Percentiles rank a stretch among this genome's conserved stretches.
phyloP scores from a whole-genome alignment of 2,113 vertebrate species.

The Mobula birostris region DNA sequence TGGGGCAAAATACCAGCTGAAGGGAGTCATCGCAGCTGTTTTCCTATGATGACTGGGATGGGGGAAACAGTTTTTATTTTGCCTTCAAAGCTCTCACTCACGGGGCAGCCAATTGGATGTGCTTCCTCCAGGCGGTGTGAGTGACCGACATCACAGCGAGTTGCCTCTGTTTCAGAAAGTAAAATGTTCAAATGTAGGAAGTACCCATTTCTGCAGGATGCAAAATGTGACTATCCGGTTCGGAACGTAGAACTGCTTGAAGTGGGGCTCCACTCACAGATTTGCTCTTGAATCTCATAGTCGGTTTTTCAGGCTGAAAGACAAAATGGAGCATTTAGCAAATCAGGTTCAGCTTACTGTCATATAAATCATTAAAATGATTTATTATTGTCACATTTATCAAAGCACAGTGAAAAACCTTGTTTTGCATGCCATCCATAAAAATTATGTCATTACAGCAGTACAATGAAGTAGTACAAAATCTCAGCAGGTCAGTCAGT shows the following conservation, averaged over 20 bases:
- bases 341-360: too few relatives aligned
- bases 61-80: too few relatives aligned
- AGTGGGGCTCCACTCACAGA: not conserved
- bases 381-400: too few relatives aligned
- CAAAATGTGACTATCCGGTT: too few relatives aligned
- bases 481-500: too few relatives aligned
- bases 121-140: not conserved
- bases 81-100: not conserved
- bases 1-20: not conserved
- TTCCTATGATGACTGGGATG: not conserved
- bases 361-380: too few relatives aligned
- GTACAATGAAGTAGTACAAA: too few relatives aligned
- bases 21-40: not conserved
- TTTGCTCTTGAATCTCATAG: constrained; percentile 6
- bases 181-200: not conserved
- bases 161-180: not conserved
- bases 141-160: too few relatives aligned
- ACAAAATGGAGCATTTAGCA: not conserved
- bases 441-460: too few relatives aligned
- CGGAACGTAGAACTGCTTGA: not conserved
- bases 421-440: too few relatives aligned
- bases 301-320: constrained; percentile 31
- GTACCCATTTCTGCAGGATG: not conserved
- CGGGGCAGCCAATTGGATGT: not conserved
- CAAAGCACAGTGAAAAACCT: too few relatives aligned